phyloP scores from a whole-genome alignment of 2,888 invertebrate species.

The Ormyrus nitidulus region DNA sequence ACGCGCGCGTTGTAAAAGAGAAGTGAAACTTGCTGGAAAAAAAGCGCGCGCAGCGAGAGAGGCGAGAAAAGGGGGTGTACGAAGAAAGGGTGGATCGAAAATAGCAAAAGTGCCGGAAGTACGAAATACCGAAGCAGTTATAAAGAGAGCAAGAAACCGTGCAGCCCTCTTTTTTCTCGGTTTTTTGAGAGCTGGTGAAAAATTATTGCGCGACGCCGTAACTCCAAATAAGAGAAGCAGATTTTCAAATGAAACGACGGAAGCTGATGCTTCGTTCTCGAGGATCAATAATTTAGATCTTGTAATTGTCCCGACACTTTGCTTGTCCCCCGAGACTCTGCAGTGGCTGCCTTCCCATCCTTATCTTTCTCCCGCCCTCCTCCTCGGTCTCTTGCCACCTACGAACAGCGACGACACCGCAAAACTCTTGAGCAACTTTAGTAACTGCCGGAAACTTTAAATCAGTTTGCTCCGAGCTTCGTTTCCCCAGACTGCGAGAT shows the following conservation, averaged over 20 bases:
- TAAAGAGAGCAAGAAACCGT: neutral
- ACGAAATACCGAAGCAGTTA: constrained; percentile 14
- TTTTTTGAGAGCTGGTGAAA: neutral
- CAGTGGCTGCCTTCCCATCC: neutral
- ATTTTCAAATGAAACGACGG: constrained; percentile 15
- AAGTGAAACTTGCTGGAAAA: constrained; percentile 22
- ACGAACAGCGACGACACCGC: constrained; percentile 39
- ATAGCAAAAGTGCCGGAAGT: constrained; percentile 23
- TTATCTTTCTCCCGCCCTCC: neutral
- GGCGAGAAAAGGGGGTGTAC: neutral
- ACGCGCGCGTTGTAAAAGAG: constrained; percentile 1
- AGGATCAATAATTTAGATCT: constrained; percentile 57
- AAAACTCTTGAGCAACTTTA: constrained; percentile 57
- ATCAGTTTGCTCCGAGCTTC: constrained; percentile 60
- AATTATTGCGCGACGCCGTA: neutral
- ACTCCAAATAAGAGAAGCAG: neutral
- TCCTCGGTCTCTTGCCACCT: constrained; percentile 13
- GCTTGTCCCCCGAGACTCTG: neutral
- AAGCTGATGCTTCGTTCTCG: constrained; percentile 23
- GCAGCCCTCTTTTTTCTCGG: neutral
- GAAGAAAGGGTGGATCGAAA: constrained; percentile 25
- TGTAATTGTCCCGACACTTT: constrained; percentile 58
- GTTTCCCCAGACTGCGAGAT: neutral
- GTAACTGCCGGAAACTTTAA: constrained; percentile 59
- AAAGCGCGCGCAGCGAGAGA: constrained; percentile 7